Evolutionary conservation across 2,113 vertebrate species (phyloP).

Genomic region (Labeo rohita): DNA sequence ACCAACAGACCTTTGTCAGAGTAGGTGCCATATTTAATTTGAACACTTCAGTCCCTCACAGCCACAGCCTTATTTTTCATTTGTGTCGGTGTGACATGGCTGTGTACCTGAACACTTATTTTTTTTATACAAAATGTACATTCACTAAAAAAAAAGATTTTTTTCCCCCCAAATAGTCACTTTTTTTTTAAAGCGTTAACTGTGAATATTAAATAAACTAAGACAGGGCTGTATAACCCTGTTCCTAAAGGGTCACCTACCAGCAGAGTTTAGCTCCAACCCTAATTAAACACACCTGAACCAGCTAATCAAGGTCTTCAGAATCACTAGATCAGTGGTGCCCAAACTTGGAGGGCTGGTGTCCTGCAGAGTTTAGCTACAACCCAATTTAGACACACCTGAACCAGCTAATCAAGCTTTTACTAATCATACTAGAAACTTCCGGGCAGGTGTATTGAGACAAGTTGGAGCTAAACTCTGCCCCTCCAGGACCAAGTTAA

Average conservation of each 20-base stretch:
- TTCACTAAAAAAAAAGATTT: too few species aligned
- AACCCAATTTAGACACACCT: too few species aligned
- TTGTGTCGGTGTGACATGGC: not conserved
- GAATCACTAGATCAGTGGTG: not conserved
- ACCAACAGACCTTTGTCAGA: not conserved
- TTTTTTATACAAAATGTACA: too few species aligned
- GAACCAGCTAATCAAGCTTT: too few species aligned
- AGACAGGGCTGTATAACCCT: not conserved
- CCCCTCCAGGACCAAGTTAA: too few species aligned
- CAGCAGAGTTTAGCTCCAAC: not conserved
- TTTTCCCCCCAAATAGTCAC: too few species aligned
- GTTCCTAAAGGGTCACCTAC: not conserved
- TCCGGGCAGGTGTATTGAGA: too few species aligned
- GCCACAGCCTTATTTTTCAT: not conserved
- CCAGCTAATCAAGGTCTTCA: not conserved
- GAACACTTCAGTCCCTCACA: not conserved
- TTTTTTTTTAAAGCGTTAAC: too few species aligned
- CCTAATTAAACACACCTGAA: not conserved
- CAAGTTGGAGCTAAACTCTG: too few species aligned
- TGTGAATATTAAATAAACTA: not conserved
- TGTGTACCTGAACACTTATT: not conserved
- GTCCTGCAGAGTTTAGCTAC: not conserved
- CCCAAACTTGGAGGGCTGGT: not conserved
- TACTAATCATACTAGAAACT: too few species aligned
- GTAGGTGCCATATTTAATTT: not conserved